A percentile compares a stretch with the other conserved stretches of the same genome.
These are phyloP conservation scores for Lamellibrachia luymesi DNA, from an alignment of 1,140 invertebrate species.

Conservation along the genomic window DNA sequence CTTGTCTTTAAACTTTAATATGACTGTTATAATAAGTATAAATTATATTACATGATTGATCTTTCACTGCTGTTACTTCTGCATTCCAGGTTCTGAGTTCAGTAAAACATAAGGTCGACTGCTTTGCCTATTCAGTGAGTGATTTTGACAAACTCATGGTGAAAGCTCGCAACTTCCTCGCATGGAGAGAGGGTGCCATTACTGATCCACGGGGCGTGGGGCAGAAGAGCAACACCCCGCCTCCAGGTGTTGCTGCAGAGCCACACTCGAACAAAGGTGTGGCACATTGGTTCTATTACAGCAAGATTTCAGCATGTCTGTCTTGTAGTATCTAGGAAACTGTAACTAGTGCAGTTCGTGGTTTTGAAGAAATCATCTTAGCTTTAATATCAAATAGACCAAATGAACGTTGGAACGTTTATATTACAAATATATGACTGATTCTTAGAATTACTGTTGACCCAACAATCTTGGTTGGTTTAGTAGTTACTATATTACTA, in stretches of 20 bases:
- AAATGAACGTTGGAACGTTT: too few relatives aligned
- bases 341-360: too few relatives aligned
- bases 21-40: neutral
- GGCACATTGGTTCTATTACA: neutral
- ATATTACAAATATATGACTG: too few relatives aligned
- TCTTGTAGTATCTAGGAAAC: too few relatives aligned
- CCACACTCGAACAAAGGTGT: neutral
- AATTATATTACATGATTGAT: neutral
- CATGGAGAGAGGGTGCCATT: conserved; percentile 43
- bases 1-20: neutral
- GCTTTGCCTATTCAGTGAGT: conserved; percentile 70
- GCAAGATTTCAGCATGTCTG: too few relatives aligned
- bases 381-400: too few relatives aligned
- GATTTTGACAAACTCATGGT: conserved; percentile 66
- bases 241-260: neutral
- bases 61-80: conserved; percentile 27
- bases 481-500: too few relatives aligned
- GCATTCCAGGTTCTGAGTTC: conserved; percentile 71
- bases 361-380: too few relatives aligned
- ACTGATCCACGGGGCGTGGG: neutral
- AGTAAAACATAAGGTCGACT: conserved; percentile 83
- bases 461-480: too few relatives aligned
- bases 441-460: too few relatives aligned
- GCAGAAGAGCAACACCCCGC: neutral
- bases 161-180: conserved; percentile 70